Evolutionary conservation across 2,797 vertebrate genomes (phyloP).

Genomic region (Clamator glandarius): DNA sequence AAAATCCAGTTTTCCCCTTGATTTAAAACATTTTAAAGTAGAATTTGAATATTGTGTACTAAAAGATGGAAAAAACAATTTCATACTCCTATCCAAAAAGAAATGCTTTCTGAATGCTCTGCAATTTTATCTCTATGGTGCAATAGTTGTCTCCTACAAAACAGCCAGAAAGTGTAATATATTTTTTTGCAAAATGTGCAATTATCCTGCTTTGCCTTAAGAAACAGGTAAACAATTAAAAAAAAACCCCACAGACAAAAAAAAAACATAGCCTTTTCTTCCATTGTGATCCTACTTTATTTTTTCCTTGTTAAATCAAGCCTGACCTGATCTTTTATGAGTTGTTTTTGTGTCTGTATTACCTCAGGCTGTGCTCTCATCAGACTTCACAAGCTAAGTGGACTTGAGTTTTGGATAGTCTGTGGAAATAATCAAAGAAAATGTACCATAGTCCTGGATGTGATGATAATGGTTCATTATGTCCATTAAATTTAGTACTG

Average conservation of each 20-base stretch:
- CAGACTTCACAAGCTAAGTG: constrained; percentile 52
- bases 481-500: constrained; percentile 31
- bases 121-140: not conserved
- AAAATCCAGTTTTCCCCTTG: not conserved
- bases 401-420: constrained; percentile 47
- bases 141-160: not conserved
- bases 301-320: constrained; percentile 45
- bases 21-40: not conserved
- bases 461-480: constrained; percentile 58
- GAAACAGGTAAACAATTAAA: not conserved
- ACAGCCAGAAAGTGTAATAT: not conserved
- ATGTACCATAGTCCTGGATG: constrained; percentile 28
- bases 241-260: not conserved
- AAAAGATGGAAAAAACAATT: not conserved
- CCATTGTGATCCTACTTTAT: not conserved
- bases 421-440: constrained; percentile 57
- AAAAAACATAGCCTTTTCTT: not conserved
- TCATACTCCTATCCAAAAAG: not conserved
- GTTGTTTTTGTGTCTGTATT: constrained; percentile 45
- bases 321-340: not conserved
- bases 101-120: not conserved
- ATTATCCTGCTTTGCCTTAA: not conserved
- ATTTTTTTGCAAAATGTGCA: not conserved
- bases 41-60: not conserved
- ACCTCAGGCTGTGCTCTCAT: constrained; percentile 55